A percentile compares a stretch with the other conserved stretches of the same genome.
Evolutionary conservation across 2,888 invertebrate genomes (phyloP).

Genomic region (Ornithoptera alexandrae): DNA sequence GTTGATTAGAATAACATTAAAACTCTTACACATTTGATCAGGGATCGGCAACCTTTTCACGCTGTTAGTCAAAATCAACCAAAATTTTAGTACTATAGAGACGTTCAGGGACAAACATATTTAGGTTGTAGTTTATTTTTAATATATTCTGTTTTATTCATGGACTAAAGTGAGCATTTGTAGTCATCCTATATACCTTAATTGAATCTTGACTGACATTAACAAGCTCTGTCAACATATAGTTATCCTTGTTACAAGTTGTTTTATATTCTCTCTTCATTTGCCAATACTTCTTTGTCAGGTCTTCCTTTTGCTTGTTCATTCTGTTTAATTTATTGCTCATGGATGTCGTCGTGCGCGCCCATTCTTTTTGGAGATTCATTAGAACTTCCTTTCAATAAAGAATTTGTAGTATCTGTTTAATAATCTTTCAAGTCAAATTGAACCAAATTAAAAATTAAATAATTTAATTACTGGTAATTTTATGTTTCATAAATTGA

Average conservation of each 20-base stretch:
- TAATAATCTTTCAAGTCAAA: not conserved
- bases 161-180: no score
- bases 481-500: no score
- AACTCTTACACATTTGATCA: not conserved
- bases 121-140: no score
- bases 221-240: constrained; percentile 80
- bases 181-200: constrained; percentile 52
- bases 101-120: no score
- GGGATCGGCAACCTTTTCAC: no score
- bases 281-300: constrained; percentile 68
- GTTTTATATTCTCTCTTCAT: constrained; percentile 78
- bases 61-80: no score
- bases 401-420: not conserved
- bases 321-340: constrained; percentile 70
- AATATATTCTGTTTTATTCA: no score
- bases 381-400: constrained; percentile 51
- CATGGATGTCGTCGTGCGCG: constrained; percentile 65
- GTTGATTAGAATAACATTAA: not conserved
- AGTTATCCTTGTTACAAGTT: constrained; percentile 70
- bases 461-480: no score
- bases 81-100: no score
- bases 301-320: constrained; percentile 66
- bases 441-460: no score
- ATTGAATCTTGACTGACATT: constrained; percentile 81
- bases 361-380: constrained; percentile 73